phyloP scores from a whole-genome alignment of 1,140 invertebrate genomes.

The Panagrolaimus sp. region DNA sequence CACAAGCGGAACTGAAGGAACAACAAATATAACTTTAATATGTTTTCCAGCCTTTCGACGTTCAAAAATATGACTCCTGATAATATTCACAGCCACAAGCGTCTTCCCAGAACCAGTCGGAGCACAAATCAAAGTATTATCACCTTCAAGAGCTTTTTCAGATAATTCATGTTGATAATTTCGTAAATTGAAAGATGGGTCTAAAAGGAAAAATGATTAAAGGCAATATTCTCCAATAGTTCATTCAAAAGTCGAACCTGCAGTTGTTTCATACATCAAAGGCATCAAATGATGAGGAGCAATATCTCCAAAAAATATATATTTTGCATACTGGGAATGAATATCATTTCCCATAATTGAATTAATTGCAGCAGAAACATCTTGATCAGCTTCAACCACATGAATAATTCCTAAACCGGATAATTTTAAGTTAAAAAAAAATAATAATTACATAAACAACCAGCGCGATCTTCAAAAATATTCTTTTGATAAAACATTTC shows the following conservation, averaged over 20 bases:
- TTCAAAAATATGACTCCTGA: slow-evolving; percentile 21
- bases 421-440: slow-evolving; percentile 3
- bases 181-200: slow-evolving; percentile 4
- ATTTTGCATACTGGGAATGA: neutral
- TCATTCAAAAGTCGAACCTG: neutral
- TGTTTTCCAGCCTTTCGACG: neutral
- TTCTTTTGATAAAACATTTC: neutral
- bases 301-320: neutral
- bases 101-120: slow-evolving; percentile 57
- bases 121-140: slow-evolving; percentile 52
- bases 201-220: slow-evolving; percentile 9
- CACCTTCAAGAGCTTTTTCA: slow-evolving; percentile 42
- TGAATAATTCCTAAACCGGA: neutral
- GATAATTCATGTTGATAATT: slow-evolving; percentile 48
- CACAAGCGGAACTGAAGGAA: slow-evolving; percentile 51
- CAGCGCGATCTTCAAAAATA: neutral
- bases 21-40: slow-evolving; percentile 37
- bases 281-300: neutral
- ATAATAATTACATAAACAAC: too few relatives aligned
- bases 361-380: neutral
- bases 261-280: neutral
- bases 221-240: neutral
- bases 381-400: neutral
- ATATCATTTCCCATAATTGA: neutral
- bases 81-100: slow-evolving; percentile 48